Evolutionary conservation across 2,113 vertebrate genomes (phyloP).

Genomic region (Zosterops lateralis): DNA sequence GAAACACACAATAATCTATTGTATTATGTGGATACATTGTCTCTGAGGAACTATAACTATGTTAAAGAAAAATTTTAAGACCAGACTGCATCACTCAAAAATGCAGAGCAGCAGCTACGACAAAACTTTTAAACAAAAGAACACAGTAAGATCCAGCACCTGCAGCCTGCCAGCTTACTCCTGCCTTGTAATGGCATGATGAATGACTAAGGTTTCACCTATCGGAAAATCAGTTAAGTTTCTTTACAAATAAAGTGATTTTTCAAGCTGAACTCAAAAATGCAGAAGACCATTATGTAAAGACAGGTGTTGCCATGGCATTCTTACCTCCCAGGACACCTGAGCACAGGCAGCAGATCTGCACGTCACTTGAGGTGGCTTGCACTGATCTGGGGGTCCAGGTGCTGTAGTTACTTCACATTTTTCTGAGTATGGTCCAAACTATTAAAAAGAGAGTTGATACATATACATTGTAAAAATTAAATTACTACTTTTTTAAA

Average conservation of each 20-base stretch:
- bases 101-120: neutral
- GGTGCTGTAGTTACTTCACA: conserved; percentile 89
- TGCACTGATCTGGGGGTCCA: conserved; percentile 90
- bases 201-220: neutral
- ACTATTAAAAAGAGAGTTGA: conserved; percentile 70
- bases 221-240: neutral
- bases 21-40: neutral
- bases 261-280: neutral
- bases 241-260: neutral
- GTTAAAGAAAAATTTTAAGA: neutral
- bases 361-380: conserved; percentile 82
- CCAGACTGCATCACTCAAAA: neutral
- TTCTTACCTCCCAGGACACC: conserved; percentile 91
- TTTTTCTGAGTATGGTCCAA: conserved; percentile 89
- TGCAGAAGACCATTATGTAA: neutral
- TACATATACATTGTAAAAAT: neutral
- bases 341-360: conserved; percentile 90
- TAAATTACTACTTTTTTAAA: neutral
- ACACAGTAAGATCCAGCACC: neutral
- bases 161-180: neutral
- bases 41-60: neutral
- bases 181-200: neutral
- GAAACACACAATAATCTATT: neutral
- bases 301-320: fast-evolving
- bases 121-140: neutral